Percentiles rank a stretch among this genome's conserved stretches.
These are phyloP conservation scores for Polyergus mexicanus DNA, from an alignment of 1,140 invertebrate genomes.

Conservation along the genomic window DNA sequence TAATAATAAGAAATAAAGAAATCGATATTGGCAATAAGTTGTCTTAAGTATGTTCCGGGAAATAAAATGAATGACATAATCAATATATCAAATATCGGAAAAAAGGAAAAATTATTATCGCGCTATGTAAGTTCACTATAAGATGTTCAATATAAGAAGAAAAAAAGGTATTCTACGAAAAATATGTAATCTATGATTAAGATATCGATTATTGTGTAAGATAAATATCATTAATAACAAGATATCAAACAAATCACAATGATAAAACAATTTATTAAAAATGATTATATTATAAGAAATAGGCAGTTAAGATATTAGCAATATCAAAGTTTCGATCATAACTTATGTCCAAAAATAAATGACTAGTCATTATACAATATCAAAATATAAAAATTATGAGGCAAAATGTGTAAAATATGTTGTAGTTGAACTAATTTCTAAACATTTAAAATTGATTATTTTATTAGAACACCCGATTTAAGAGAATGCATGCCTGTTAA, in stretches of 20 bases:
- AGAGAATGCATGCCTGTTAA: background rate
- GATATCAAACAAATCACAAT: background rate
- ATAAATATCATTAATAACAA: constrained; percentile 10
- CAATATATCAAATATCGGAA: background rate
- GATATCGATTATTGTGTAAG: constrained; percentile 1
- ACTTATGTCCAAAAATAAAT: too few species aligned
- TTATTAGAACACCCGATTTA: background rate
- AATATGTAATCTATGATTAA: constrained; percentile 28
- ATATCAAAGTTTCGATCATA: too few species aligned
- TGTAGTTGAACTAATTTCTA: background rate
- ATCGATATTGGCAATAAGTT: background rate
- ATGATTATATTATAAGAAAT: background rate
- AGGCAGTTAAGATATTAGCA: background rate
- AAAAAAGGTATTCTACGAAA: background rate
- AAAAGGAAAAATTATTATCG: background rate
- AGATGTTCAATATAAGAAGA: background rate
- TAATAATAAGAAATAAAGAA: background rate
- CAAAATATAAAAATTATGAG: background rate
- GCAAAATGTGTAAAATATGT: background rate
- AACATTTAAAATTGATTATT: background rate
- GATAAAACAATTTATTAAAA: constrained; percentile 21
- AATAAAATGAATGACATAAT: background rate
- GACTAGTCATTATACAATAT: background rate
- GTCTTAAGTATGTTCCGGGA: background rate
- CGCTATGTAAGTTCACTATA: background rate